Percentiles rank a stretch among this genome's conserved stretches.
Evolutionary conservation across 2,888 invertebrate species (phyloP).

Genomic region (Prosapia bicincta): DNA sequence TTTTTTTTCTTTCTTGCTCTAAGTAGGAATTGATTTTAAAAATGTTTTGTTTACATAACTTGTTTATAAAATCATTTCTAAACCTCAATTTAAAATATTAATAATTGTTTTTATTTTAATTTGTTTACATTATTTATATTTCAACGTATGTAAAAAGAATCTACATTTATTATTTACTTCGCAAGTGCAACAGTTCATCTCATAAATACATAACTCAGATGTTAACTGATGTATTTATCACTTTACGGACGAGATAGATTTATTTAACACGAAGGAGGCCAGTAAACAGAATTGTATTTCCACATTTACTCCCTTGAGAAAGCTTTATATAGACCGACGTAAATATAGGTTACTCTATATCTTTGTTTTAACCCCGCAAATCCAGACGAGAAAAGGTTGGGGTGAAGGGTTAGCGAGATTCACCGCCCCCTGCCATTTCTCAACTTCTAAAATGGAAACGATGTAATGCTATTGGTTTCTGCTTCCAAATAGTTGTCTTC

Average conservation of each 20-base stretch:
- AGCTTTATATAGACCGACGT: background rate
- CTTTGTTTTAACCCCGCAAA: constrained; percentile 2
- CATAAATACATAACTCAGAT: too few relatives aligned
- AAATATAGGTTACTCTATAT: background rate
- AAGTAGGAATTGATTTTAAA: too few relatives aligned
- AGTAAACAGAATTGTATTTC: background rate
- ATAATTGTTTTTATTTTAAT: too few relatives aligned
- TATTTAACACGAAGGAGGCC: background rate
- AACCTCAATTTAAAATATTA: too few relatives aligned
- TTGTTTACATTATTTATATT: too few relatives aligned
- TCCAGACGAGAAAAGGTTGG: background rate
- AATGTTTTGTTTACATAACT: too few relatives aligned
- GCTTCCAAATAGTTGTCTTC: background rate
- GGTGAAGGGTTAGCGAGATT: background rate
- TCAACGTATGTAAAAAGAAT: too few relatives aligned
- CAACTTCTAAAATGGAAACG: constrained; percentile 2
- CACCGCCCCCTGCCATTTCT: background rate
- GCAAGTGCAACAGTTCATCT: too few relatives aligned
- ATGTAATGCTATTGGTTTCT: background rate
- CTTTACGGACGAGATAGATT: background rate
- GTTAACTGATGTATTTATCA: too few relatives aligned
- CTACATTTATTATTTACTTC: too few relatives aligned
- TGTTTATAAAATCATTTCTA: too few relatives aligned
- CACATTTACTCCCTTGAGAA: background rate
- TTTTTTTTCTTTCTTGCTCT: too few relatives aligned